Base-by-base conservation (phyloP, 2,888 invertebrate species). In the Maniola hyperantus region DNA sequence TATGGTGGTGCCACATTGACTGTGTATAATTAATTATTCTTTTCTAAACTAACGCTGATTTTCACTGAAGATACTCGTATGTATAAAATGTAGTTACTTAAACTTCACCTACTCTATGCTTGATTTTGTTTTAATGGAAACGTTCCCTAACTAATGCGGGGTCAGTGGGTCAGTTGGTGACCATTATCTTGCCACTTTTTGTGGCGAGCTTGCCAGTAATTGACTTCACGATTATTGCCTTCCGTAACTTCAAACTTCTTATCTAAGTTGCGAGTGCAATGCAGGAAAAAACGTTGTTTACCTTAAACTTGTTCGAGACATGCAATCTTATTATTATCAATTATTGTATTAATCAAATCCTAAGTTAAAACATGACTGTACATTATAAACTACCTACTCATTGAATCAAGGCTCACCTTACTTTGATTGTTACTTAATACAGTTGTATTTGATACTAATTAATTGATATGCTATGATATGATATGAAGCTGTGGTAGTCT, bases 111-210 rank as follows among this genome's bases (percentile, higher is more conserved):
- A 48, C 48, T 8, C 15, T 15, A 15, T 18, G 15, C 6, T 48
- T 2, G 8, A 2, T 15, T 15, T n/a, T n/a, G 46, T 6, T 46
- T 15, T 7, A 48, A 8, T 48, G 8, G 10, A 18, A 48, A 48
- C 48, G 8, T 15, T 2, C 2, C 48, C 48, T 48, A 48, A 60
- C 55, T 48, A 44, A 13, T 1, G 55, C 26, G 33, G 42, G 67
- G 71, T 69, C 65, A 71, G 46, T 69, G 65, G 71, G 71, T 69
- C 71, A 71, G 60, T 61, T 67, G 59, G 67, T 67, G 66, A 65
- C 63, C 33, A 71, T 71, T 69, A 71, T 69, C 65, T 65, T 67
- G 67, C 64, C 65, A 69, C 66, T 71, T 69, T 69, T 69, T 66
- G 55, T 66, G 51, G 62, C 59, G 62, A 68, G 64, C 57, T 64